Conservation (phyloP, 2,113 vertebrate species). For the Urocynchramus pylzowi region DNA sequence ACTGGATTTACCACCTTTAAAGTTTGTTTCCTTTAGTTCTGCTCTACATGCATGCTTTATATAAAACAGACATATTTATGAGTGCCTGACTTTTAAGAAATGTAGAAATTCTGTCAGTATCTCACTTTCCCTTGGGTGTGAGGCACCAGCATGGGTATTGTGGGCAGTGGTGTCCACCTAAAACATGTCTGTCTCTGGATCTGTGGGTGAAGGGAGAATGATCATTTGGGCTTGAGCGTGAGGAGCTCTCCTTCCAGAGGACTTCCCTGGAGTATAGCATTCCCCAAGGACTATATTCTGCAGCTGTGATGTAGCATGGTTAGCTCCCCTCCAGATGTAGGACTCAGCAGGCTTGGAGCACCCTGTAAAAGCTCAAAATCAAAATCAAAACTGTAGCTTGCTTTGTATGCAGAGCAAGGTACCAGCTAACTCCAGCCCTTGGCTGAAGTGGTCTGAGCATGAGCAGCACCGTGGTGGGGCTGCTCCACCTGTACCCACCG, state of each 20-base stretch:
- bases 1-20: background rate
- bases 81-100: background rate
- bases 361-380: background rate
- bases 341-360: background rate
- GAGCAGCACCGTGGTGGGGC: rapidly evolving
- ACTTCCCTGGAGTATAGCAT: background rate
- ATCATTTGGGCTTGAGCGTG: background rate
- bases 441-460: background rate
- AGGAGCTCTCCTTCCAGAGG: background rate
- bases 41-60: background rate
- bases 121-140: background rate
- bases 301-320: rapidly evolving
- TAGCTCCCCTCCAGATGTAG: background rate
- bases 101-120: background rate
- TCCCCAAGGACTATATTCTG: background rate
- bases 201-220: background rate
- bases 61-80: background rate
- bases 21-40: background rate
- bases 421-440: background rate
- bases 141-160: background rate
- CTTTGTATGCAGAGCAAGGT: background rate
- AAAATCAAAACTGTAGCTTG: background rate
- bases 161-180: background rate
- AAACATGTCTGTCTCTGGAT: background rate
- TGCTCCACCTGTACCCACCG: background rate